Percentiles rank a stretch among this genome's conserved stretches.
These are phyloP conservation scores for Talpa occidentalis DNA, from an alignment of 2,113 vertebrate species.

Conservation along the genomic window DNA sequence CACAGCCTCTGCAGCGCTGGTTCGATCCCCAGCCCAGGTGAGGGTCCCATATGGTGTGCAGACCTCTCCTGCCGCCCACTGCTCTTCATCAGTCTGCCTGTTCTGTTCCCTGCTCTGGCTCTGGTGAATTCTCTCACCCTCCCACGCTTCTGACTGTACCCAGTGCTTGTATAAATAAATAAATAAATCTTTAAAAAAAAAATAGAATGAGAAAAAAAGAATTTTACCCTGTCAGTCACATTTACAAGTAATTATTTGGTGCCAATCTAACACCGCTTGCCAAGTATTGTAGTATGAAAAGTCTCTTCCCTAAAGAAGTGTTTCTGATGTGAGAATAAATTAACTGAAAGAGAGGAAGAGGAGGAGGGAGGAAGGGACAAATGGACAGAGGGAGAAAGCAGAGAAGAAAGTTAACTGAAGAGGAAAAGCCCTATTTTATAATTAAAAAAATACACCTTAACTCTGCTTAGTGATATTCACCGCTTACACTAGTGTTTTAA, in stretches of 20 bases:
- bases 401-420: neutral
- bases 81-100: too few relatives aligned
- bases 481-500: neutral
- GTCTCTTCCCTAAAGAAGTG: neutral
- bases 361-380: neutral
- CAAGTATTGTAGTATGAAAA: neutral
- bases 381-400: too few relatives aligned
- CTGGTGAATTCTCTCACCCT: too few relatives aligned
- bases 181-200: too few relatives aligned
- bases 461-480: neutral
- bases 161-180: too few relatives aligned
- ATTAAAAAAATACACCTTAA: neutral
- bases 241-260: neutral
- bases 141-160: too few relatives aligned
- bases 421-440: neutral
- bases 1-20: too few relatives aligned
- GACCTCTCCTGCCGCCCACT: too few relatives aligned
- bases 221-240: neutral
- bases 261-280: fast-evolving
- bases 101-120: too few relatives aligned
- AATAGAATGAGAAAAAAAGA: neutral
- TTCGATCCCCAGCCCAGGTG: too few relatives aligned
- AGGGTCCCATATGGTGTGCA: too few relatives aligned
- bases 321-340: neutral
- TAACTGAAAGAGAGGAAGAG: neutral